phyloP scores from a whole-genome alignment of 2,113 vertebrate genomes.

The Emydocephalus ijimae region DNA sequence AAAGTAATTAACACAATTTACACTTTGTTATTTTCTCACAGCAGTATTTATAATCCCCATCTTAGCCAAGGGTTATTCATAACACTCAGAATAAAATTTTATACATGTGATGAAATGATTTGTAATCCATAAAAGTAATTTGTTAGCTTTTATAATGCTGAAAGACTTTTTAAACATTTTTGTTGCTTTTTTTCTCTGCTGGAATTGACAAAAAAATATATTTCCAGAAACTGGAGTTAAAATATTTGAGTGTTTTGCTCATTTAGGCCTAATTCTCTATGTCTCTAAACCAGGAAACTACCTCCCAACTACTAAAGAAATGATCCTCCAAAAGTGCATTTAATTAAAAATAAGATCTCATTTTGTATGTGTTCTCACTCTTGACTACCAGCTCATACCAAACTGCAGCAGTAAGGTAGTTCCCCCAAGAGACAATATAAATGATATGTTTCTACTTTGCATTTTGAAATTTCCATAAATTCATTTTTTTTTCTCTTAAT shows the following conservation, averaged over 20 bases:
- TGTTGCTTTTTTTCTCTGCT: not conserved
- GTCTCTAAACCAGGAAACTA: not conserved
- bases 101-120: not conserved
- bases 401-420: not conserved
- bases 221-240: not conserved
- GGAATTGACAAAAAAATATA: not conserved
- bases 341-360: not conserved
- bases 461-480: not conserved
- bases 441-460: not conserved
- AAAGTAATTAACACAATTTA: not conserved
- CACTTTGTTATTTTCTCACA: not conserved
- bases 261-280: not conserved
- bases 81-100: not conserved
- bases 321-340: not conserved
- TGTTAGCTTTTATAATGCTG: not conserved
- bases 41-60: not conserved
- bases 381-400: not conserved
- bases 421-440: not conserved
- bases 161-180: not conserved
- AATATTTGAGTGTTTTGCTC: not conserved
- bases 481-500: not conserved
- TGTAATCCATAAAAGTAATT: not conserved
- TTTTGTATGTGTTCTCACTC: not conserved
- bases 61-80: not conserved
- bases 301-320: not conserved